Evolutionary conservation across 2,888 invertebrate genomes (phyloP), one percentile per base, ranked within the genome.

Genomic region (Linyphia triangularis): DNA sequence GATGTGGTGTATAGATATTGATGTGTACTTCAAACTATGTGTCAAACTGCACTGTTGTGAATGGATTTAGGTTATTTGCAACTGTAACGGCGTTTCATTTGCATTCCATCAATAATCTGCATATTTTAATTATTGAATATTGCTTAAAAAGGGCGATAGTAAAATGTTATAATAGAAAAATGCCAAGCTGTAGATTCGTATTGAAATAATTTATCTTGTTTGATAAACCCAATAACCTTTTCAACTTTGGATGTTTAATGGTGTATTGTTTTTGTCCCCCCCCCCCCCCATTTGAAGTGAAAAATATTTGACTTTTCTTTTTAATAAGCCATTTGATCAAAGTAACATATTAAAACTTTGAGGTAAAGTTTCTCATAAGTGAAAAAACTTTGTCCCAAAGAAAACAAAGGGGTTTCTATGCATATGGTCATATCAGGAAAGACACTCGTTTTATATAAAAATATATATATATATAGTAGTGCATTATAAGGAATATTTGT

Each of bases 1-100:
- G 75, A 75, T 84, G 40, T 75, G n/a, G 67, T 57, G 51, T 65
- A 51, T 85, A 85, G 84, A 51, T 51, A 51, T 51, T 51, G 19
- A 69, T 77, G 22, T 85, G 84, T 85, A 84, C 43, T 69, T 67
- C 67, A 84, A 70, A 82, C 70, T 82, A 70, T 82, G 72, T 82
- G 82, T 82, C 72, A 37, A 72, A 72, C 63, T 72, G 82, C 72
- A 82, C 82, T 43, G 61, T 63, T 61, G 69, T 81, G 59, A 16
- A 70, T 33, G 51, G 33, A 57, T 13, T 13, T 70, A 81, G 70
- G 61, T 26, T 70, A 81, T n/a, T 22, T 24, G 24, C 57, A 59
- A 79, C 40, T 51, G 33, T 51, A 28, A 70, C 10, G 57, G 70
- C 40, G 43, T 81, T 69, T 70, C 70, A 26, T 30, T 81, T 33